Conservation (phyloP, 2,888 invertebrate species). For the Subacronicta megacephala region DNA sequence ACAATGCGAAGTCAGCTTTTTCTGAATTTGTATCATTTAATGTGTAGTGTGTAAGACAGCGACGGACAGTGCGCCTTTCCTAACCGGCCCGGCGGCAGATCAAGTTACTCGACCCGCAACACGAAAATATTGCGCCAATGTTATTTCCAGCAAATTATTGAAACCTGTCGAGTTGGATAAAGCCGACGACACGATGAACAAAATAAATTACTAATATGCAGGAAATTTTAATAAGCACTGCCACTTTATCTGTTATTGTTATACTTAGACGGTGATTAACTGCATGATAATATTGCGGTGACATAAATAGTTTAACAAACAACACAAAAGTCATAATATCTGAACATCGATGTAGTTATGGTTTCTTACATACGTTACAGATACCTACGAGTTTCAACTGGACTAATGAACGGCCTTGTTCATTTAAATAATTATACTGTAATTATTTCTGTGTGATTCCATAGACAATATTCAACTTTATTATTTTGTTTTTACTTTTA, state of each 20-base stretch:
- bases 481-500: no score
- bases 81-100: slow-evolving; percentile 40
- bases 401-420: no score
- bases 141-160: slow-evolving; percentile 25
- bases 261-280: neutral
- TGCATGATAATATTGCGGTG: neutral
- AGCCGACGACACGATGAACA: slow-evolving; percentile 14
- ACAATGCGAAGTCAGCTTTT: no score
- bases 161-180: slow-evolving; percentile 12
- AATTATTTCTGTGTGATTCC: neutral
- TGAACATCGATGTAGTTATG: no score
- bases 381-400: no score
- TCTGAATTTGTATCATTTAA: no score
- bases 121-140: slow-evolving; percentile 35
- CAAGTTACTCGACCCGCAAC: slow-evolving; percentile 35
- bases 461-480: no score
- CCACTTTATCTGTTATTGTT: neutral
- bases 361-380: no score
- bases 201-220: neutral
- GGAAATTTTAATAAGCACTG: neutral
- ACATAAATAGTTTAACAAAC: neutral
- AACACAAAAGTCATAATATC: neutral
- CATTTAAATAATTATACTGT: neutral
- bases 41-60: no score
- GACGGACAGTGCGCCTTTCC: slow-evolving; percentile 2